phyloP scores from a whole-genome alignment of 1,140 invertebrate species.

The Tribolium castaneum region DNA sequence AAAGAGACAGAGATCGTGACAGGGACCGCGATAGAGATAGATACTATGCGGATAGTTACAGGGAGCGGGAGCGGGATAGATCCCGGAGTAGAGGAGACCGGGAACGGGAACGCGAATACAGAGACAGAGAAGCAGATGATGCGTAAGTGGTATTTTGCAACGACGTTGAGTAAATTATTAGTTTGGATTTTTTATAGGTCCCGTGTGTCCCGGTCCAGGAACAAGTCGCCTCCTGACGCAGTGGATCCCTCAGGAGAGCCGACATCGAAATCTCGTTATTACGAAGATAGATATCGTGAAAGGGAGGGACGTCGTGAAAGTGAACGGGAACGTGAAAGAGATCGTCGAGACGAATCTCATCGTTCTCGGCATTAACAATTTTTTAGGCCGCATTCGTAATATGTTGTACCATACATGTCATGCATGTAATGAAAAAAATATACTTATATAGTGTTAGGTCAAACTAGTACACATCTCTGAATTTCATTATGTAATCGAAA shows the following conservation, averaged over 20 bases:
- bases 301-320: constrained; percentile 73
- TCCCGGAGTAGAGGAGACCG: constrained; percentile 62
- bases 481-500: constrained; percentile 36
- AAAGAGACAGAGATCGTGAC: constrained; percentile 67
- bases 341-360: constrained; percentile 78
- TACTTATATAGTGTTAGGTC: constrained; percentile 12
- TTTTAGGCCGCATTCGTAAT: constrained; percentile 18
- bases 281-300: constrained; percentile 84
- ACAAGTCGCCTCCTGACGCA: constrained; percentile 71
- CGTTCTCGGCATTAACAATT: constrained; percentile 74
- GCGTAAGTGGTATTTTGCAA: constrained; percentile 48
- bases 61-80: constrained; percentile 65
- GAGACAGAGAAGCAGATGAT: constrained; percentile 62
- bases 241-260: constrained; percentile 68
- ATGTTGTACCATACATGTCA: constrained; percentile 36
- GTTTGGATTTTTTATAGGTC: constrained; percentile 52
- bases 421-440: constrained; percentile 35
- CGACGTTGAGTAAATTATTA: neutral
- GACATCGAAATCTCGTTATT: constrained; percentile 75
- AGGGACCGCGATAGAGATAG: constrained; percentile 63
- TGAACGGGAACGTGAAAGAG: constrained; percentile 74
- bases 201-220: constrained; percentile 65
- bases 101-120: constrained; percentile 71
- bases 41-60: constrained; percentile 63
- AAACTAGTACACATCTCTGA: constrained; percentile 18